A percentile compares a stretch with the other conserved stretches of the same genome.
phyloP scores from a whole-genome alignment of 2,113 vertebrate species.

The Corythaeola cristata region DNA sequence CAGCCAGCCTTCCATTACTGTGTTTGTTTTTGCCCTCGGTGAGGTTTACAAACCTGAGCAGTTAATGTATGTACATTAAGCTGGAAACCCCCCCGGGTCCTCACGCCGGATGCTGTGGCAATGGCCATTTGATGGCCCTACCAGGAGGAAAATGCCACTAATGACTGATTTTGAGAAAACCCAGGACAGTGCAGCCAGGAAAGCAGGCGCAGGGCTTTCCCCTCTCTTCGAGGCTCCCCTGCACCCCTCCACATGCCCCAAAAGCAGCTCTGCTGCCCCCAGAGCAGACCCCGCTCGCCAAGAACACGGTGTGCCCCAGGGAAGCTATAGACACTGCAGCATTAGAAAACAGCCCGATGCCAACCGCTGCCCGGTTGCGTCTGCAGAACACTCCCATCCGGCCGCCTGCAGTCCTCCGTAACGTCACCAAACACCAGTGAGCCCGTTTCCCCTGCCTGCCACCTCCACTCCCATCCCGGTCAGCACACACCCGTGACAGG shows the following conservation, averaged over 20 bases:
- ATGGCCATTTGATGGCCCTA: background rate
- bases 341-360: background rate
- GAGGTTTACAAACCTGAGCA: background rate
- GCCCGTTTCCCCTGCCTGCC: background rate
- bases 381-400: background rate
- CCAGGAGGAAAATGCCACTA: background rate
- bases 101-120: background rate
- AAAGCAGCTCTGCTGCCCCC: background rate
- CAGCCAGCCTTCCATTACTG: background rate
- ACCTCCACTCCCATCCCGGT: background rate
- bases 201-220: background rate
- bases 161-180: background rate
- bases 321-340: background rate
- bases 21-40: background rate
- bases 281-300: background rate
- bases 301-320: fast-evolving
- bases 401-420: background rate
- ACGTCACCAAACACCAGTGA: background rate
- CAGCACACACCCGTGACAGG: background rate
- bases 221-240: background rate
- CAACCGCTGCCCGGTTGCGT: background rate
- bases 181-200: background rate
- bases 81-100: background rate
- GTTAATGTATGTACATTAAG: no score
- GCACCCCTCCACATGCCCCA: background rate